Evolutionary conservation across 2,113 vertebrate species (phyloP).

Genomic region (Gobio gobio): DNA sequence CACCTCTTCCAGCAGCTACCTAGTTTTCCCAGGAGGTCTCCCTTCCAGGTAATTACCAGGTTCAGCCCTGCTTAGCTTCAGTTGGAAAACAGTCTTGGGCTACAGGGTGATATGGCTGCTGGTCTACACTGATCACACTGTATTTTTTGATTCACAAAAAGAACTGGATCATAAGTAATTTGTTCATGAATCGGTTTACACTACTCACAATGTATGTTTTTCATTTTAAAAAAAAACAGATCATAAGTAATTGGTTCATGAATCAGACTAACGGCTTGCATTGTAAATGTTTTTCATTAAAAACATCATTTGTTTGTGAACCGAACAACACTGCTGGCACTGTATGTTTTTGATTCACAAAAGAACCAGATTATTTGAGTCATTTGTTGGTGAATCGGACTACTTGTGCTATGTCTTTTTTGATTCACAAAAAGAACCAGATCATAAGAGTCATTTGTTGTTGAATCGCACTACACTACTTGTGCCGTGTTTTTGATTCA

Average conservation of each 20-base stretch:
- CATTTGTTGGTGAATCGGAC: not conserved
- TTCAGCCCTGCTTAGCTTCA: too few relatives aligned
- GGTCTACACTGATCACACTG: not conserved
- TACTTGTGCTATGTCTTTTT: too few relatives aligned
- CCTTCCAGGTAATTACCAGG: too few relatives aligned
- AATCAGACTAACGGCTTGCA: not conserved
- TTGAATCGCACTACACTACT: not conserved
- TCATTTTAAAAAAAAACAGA: not conserved
- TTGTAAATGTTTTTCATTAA: not conserved
- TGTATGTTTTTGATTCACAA: not conserved
- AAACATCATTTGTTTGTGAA: not conserved
- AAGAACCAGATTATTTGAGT: not conserved
- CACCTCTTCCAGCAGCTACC: too few relatives aligned
- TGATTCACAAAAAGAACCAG: too few relatives aligned
- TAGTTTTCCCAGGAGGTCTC: too few relatives aligned
- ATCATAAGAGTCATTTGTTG: not conserved
- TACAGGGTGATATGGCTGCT: too few relatives aligned
- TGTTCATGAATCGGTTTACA: not conserved
- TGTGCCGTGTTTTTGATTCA: not conserved
- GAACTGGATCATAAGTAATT: not conserved
- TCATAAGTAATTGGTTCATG: not conserved
- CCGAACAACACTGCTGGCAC: not conserved
- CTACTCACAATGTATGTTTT: not conserved
- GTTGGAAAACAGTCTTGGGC: too few relatives aligned
- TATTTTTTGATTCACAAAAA: not conserved